These are phyloP conservation scores for Diploptera punctata DNA, from an alignment of 2,888 invertebrate species.

Conservation along the genomic window DNA sequence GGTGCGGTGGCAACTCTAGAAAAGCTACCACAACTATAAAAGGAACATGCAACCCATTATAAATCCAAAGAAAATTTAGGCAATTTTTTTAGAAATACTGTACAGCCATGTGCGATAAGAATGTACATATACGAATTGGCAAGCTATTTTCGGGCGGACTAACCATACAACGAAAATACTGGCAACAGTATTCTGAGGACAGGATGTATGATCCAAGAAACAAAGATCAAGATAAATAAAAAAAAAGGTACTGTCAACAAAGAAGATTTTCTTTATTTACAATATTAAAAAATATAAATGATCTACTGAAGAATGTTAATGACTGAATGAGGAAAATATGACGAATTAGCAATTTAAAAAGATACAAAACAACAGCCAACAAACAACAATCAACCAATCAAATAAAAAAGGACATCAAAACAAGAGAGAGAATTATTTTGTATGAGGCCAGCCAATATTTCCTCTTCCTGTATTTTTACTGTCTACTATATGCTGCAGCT, in stretches of 20 bases:
- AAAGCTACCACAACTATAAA: slow-evolving; percentile 3
- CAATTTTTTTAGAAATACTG: background rate
- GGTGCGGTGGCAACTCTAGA: background rate
- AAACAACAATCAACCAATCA: slow-evolving; percentile 1
- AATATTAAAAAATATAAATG: background rate
- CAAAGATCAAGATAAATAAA: slow-evolving; percentile 5
- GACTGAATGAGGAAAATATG: slow-evolving; percentile 7
- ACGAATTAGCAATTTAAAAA: slow-evolving; percentile 16
- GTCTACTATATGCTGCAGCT: slow-evolving; percentile 13
- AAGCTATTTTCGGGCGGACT: slow-evolving; percentile 1
- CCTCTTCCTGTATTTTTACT: background rate
- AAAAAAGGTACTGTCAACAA: slow-evolving; percentile 9
- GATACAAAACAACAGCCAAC: slow-evolving; percentile 11
- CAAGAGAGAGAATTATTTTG: background rate
- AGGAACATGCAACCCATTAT: slow-evolving; percentile 10
- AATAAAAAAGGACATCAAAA: slow-evolving; percentile 5
- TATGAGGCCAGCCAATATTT: slow-evolving; percentile 9
- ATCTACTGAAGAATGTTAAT: slow-evolving; percentile 16
- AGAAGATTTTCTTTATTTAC: slow-evolving; percentile 15
- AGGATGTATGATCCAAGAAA: background rate
- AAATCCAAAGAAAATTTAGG: background rate
- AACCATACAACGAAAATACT: slow-evolving; percentile 15
- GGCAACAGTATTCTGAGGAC: slow-evolving; percentile 5
- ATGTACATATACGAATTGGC: background rate
- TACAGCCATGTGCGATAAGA: slow-evolving; percentile 8